Percentiles rank a stretch among this genome's conserved stretches.
phyloP scores from a whole-genome alignment of 2,113 vertebrate genomes.

The Corvus cornix region DNA sequence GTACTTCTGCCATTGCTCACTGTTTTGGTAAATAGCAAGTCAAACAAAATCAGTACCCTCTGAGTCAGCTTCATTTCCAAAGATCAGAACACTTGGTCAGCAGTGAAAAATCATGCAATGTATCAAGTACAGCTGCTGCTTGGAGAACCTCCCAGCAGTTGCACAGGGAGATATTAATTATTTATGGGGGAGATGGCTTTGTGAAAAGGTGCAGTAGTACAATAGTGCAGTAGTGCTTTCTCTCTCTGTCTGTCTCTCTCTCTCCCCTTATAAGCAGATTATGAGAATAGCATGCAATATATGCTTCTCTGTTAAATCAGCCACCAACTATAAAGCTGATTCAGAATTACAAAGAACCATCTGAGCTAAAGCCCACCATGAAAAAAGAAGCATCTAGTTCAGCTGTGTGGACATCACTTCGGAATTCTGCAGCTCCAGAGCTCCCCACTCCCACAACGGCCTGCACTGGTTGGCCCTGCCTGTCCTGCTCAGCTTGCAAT shows the following conservation, averaged over 20 bases:
- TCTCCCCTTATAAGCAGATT: neutral
- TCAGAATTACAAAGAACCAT: neutral
- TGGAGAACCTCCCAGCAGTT: neutral
- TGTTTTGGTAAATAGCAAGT: neutral
- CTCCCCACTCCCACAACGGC: neutral
- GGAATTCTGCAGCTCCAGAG: neutral
- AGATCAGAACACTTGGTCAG: neutral
- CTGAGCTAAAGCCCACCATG: neutral
- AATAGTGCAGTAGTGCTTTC: neutral
- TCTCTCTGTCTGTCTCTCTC: neutral
- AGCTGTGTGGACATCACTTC: neutral
- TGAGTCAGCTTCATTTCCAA: conserved; percentile 9
- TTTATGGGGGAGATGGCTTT: neutral
- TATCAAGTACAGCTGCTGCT: neutral
- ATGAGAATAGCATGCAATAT: neutral
- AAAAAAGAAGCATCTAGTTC: neutral
- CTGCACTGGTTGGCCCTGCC: neutral
- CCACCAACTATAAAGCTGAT: neutral
- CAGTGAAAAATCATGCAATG: neutral
- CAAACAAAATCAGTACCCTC: neutral
- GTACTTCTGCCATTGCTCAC: neutral
- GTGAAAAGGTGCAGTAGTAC: neutral
- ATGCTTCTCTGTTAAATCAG: neutral
- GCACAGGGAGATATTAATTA: neutral
- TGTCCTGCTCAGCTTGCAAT: neutral